These are phyloP conservation scores for Uropsilus gracilis DNA, from an alignment of 2,113 vertebrate genomes.

Conservation along the genomic window DNA sequence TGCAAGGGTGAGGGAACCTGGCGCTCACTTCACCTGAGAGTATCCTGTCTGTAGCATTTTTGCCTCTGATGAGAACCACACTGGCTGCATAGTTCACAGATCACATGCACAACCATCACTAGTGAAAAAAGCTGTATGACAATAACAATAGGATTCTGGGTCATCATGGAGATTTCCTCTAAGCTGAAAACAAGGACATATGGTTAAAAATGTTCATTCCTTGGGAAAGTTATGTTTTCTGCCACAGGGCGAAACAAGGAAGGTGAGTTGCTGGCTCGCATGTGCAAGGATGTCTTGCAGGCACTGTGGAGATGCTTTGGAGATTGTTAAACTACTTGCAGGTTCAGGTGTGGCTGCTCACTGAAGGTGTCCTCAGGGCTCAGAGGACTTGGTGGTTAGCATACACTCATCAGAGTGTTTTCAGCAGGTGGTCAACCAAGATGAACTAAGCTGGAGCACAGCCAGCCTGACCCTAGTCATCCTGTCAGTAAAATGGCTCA, in stretches of 20 bases:
- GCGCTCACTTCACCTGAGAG: too few species aligned
- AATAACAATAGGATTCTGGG: constrained; percentile 49
- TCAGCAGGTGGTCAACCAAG: not conserved
- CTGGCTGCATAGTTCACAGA: not conserved
- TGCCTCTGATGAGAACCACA: not conserved
- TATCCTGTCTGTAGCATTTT: too few species aligned
- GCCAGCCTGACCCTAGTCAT: constrained; percentile 7
- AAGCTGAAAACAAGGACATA: constrained; percentile 64
- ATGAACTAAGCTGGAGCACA: not conserved
- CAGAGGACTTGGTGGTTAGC: not conserved
- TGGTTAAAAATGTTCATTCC: constrained; percentile 47
- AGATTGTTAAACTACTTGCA: constrained; percentile 47
- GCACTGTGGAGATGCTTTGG: constrained; percentile 15
- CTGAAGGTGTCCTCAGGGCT: constrained; percentile 56
- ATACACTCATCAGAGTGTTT: not conserved
- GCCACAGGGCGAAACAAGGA: not conserved
- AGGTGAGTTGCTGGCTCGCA: not conserved
- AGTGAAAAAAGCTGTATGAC: constrained; percentile 37
- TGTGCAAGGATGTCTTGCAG: not conserved
- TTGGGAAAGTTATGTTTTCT: constrained; percentile 62
- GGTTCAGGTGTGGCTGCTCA: not conserved
- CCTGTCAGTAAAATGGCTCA: too few species aligned
- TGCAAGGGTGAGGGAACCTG: too few species aligned
- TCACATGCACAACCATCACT: too few species aligned
- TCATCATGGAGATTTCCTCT: not conserved